Base-by-base conservation (phyloP, 2,113 vertebrate genomes). In the Microcebus griseorufus region DNA sequence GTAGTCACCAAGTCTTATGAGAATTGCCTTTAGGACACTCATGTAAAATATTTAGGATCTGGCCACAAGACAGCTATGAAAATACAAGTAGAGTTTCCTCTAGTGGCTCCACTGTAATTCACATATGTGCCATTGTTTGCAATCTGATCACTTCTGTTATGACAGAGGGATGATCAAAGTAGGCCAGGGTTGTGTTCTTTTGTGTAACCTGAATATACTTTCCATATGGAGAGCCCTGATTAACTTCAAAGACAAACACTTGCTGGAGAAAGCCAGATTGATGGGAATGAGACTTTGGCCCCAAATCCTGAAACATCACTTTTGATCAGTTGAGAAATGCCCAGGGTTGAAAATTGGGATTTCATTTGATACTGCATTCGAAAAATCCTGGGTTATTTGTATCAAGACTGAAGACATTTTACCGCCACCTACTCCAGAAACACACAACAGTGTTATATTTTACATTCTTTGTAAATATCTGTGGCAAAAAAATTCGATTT, bases 401-500 rank as follows among this genome's bases (percentile, higher is more conserved):
- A 60, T 93, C 82, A 86, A 79, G 62, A 83, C 76, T 80, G 60
- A 87, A 95, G 91, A 69, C 64, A 29, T 72, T 80, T 62, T 42
- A 93, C 58, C 81, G 73, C 27, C 3, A 60, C 27, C 16, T 93
- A 51, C 93, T 97, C 80, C 94, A 91, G 48, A 97, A 89, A 75
- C 22, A 29, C 82, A 86, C 13, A 32, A 2, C 27, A 45, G 93
- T 86, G 58, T 94, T 90, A 92, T 90, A 94, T 39, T 97, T 97
- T 97, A 85, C 60, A 86, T 83, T 97, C 51, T 92, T 93, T 93
- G 94, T 98, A 97, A 98, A 98, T 96, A 97, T 78, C 62, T 39
- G 64, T 96, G 90, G 29, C 55, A 69, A 89, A 95, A 95, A 88
- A 79, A 70, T 97, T 88, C 97, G 94, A 6, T 53, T 39, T 95